Base-by-base conservation (phyloP, 2,888 invertebrate genomes). In the Nezara viridula region DNA sequence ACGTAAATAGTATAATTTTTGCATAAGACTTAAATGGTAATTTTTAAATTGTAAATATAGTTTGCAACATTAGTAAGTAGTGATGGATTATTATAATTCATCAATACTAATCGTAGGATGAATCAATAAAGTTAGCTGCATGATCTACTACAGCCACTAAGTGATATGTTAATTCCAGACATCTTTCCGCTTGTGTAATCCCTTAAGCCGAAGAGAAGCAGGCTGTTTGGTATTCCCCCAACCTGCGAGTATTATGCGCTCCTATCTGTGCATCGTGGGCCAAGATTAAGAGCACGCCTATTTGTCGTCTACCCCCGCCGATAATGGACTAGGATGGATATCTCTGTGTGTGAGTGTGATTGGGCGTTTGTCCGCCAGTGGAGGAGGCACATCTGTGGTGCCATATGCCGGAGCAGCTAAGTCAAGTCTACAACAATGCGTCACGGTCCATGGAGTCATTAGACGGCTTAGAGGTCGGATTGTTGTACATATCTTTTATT, bases 381-480 rank as follows among this genome's bases (percentile, higher is more conserved):
- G 86, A 60, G 86, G 55, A 50, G 55, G 86, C 86, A 86, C 86
- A 86, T 86, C 86, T 86, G 86, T 86, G 86, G 32, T 40, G 60
- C 86, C 86, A 86, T 86, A 86, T 86, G 86, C 86, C 86, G 49
- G 24, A n/a, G 86, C 86, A 32, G 32, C 40, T 55, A 55, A 86
- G 86, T 86, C 86, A 86, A 86, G 86, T 52, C 86, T 52, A 86
- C 86, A 55, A 86, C 86, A 86, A 86, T 86, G 40, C 86, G 44
- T 47, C 52, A 50, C 40, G 40, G 86, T 55, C 55, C 86, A 40
- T n/a, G 40, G 86, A 32, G 40, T 86, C 86, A 86, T 86, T 86
- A 86, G 40, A 19, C 10, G 81, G 40, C 81, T 73, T 73, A 73
- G 66, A 73, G 66, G 66, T 73, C 32, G 66, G 66, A 73, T 81